phyloP scores from a whole-genome alignment of 1,140 invertebrate species.

The Trichoplusia ni region DNA sequence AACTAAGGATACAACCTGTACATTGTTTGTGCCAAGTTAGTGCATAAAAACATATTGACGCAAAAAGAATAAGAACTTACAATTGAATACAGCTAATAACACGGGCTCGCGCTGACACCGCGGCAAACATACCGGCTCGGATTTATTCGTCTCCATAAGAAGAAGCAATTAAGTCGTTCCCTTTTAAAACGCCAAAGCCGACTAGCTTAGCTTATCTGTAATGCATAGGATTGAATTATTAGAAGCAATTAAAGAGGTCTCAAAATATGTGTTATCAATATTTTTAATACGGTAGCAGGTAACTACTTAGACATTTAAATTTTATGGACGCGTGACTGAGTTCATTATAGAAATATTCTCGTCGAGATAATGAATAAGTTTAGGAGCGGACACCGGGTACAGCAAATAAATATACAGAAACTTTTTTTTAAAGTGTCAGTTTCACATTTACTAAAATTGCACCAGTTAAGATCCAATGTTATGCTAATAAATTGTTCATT shows the following conservation, averaged over 20 bases:
- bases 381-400: too few species aligned
- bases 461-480: too few species aligned
- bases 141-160: conserved; percentile 66
- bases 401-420: too few species aligned
- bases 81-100: conserved; percentile 49
- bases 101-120: conserved; percentile 53
- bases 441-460: too few species aligned
- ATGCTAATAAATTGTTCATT: too few species aligned
- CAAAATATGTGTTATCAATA: conserved; percentile 78
- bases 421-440: too few species aligned
- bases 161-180: conserved; percentile 69
- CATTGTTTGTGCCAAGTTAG: not conserved
- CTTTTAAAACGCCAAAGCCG: conserved; percentile 58
- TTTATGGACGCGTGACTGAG: conserved; percentile 74
- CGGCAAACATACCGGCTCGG: conserved; percentile 49
- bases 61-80: not conserved
- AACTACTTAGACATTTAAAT: conserved; percentile 78
- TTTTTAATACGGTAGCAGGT: conserved; percentile 79
- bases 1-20: not conserved
- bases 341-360: conserved; percentile 72
- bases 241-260: conserved; percentile 75
- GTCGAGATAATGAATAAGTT: conserved; percentile 27
- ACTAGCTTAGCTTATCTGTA: conserved; percentile 69
- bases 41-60: conserved; percentile 9
- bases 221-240: conserved; percentile 76